Conservation (phyloP, 1,140 invertebrate genomes). For the Ips nitidus region DNA sequence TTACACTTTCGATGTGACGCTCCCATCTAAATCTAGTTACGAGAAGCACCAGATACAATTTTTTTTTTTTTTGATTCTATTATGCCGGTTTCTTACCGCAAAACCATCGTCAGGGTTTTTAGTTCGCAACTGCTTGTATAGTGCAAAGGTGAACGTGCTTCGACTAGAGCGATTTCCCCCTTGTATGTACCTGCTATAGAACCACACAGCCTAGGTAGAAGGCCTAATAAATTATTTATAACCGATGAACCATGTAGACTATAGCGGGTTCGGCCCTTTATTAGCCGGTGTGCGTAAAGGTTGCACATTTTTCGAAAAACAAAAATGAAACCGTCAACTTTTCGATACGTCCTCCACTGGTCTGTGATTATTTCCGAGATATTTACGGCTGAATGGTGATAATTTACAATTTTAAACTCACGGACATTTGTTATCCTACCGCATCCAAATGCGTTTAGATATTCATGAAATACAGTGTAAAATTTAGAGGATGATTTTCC, state of each 20-base stretch:
- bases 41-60: not conserved
- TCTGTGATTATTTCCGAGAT: too few relatives aligned
- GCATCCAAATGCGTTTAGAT: too few relatives aligned
- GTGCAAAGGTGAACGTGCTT: constrained; percentile 23
- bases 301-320: too few relatives aligned
- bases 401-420: too few relatives aligned
- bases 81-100: constrained; percentile 6
- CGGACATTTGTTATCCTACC: too few relatives aligned
- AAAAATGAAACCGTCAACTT: too few relatives aligned
- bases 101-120: not conserved
- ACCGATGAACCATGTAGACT: constrained; percentile 28
- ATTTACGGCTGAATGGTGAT: too few relatives aligned
- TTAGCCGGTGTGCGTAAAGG: too few relatives aligned
- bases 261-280: not conserved
- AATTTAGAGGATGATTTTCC: too few relatives aligned
- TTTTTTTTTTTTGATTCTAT: not conserved
- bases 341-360: too few relatives aligned
- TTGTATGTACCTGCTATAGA: not conserved
- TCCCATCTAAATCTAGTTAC: not conserved
- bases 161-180: constrained; percentile 20
- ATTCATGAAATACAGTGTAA: too few relatives aligned
- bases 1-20: not conserved
- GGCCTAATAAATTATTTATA: constrained; percentile 32
- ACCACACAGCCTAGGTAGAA: not conserved
- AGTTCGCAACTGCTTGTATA: not conserved